These are phyloP conservation scores for Willisornis vidua DNA, from an alignment of 2,113 vertebrate genomes.

Conservation along the genomic window DNA sequence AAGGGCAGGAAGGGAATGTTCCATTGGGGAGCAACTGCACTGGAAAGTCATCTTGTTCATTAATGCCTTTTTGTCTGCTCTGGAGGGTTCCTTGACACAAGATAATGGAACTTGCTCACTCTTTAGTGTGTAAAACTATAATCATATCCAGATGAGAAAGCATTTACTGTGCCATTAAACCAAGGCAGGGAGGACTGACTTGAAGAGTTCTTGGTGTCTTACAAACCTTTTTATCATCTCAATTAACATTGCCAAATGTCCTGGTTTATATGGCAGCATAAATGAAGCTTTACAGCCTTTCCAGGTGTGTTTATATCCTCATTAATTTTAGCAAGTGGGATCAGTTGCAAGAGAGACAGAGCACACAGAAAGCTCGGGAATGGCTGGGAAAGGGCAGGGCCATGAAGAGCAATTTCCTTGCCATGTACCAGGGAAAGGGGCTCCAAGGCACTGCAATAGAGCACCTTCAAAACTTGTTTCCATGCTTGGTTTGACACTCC, in stretches of 20 bases:
- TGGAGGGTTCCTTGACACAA: slow-evolving; percentile 27
- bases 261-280: not conserved
- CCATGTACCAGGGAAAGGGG: not conserved
- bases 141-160: slow-evolving; percentile 28
- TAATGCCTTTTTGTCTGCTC: slow-evolving; percentile 46
- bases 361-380: not conserved
- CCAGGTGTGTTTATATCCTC: slow-evolving; percentile 33
- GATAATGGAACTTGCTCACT: slow-evolving; percentile 19
- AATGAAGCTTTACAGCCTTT: slow-evolving; percentile 42
- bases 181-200: not conserved
- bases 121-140: slow-evolving; percentile 45
- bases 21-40: slow-evolving; percentile 26
- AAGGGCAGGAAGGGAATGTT: slow-evolving; percentile 46
- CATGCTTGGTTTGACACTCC: not conserved
- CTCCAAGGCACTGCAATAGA: too few species aligned
- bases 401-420: not conserved
- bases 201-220: not conserved
- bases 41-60: slow-evolving; percentile 48
- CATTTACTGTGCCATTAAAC: slow-evolving; percentile 33
- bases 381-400: not conserved
- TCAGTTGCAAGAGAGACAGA: not conserved
- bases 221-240: slow-evolving; percentile 30
- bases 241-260: slow-evolving; percentile 47
- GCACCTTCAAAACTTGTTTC: too few species aligned
- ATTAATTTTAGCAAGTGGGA: slow-evolving; percentile 31